Evolutionary conservation across 2,113 vertebrate genomes (phyloP).

Genomic region (Excalfactoria chinensis): DNA sequence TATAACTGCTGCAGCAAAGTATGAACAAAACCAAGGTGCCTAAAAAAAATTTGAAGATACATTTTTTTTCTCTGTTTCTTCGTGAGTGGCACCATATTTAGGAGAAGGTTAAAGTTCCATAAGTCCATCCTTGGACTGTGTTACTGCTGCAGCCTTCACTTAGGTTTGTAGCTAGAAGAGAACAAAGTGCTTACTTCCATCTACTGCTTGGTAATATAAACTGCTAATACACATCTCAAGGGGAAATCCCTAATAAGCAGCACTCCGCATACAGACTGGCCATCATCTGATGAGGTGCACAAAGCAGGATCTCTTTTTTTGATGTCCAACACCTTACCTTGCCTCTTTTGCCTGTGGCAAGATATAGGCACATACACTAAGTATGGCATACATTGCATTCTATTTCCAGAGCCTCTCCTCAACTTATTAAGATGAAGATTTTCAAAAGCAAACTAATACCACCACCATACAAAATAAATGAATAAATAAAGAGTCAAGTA

Average conservation of each 20-base stretch:
- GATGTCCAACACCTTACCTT: neutral
- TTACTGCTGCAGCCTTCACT: neutral
- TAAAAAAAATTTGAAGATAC: neutral
- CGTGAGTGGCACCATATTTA: neutral
- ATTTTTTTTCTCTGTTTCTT: neutral
- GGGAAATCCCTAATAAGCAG: neutral
- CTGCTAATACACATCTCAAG: neutral
- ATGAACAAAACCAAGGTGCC: neutral
- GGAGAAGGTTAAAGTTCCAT: neutral
- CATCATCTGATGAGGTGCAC: neutral
- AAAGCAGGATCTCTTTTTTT: neutral
- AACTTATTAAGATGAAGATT: neutral
- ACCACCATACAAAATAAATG: neutral
- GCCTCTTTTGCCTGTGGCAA: neutral
- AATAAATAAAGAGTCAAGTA: neutral
- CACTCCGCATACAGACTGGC: neutral
- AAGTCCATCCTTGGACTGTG: neutral
- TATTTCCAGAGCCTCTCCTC: neutral
- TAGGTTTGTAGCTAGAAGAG: neutral
- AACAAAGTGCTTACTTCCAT: neutral
- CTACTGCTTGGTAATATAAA: neutral
- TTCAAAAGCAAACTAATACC: neutral
- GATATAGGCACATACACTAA: neutral
- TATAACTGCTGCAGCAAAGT: neutral
- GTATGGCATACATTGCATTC: accelerated